Conservation (phyloP, 2,797 vertebrate species). For the Tauraco hartlaubi region DNA sequence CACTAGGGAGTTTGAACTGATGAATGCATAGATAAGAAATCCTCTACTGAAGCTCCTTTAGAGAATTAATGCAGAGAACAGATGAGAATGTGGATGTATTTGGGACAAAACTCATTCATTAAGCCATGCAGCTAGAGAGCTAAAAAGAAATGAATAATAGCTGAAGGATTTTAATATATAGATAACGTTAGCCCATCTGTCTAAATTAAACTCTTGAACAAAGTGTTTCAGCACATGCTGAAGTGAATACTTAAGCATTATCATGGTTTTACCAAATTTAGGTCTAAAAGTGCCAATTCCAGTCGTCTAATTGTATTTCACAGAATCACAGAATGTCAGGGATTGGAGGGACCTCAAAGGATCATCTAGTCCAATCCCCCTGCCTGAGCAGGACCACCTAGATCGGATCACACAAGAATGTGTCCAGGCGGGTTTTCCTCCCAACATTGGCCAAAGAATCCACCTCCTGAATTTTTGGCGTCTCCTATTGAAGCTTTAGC, state of each 20-base stretch:
- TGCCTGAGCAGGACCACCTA: too few relatives aligned
- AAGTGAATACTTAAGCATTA: not conserved
- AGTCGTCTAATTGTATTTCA: not conserved
- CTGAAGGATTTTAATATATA: not conserved
- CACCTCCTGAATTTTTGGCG: not conserved
- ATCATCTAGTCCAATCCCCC: too few relatives aligned
- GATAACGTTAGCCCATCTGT: not conserved
- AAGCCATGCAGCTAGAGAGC: not conserved
- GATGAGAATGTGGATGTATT: not conserved
- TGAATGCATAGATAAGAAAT: constrained; percentile 54
- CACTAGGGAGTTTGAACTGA: constrained; percentile 43
- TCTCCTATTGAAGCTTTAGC: not conserved
- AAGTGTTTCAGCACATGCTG: not conserved
- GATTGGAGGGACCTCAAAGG: too few relatives aligned
- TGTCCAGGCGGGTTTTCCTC: not conserved
- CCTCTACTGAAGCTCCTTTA: constrained; percentile 20
- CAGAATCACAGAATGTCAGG: too few relatives aligned
- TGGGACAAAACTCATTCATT: constrained; percentile 26
- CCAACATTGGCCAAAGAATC: not conserved
- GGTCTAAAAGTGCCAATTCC: not conserved
- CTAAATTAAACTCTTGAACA: not conserved
- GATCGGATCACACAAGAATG: too few relatives aligned
- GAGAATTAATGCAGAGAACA: constrained; percentile 44
- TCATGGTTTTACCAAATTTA: not conserved
- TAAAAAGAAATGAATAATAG: not conserved